phyloP scores from a whole-genome alignment of 2,888 invertebrate genomes.

The Camponotus fellah region DNA sequence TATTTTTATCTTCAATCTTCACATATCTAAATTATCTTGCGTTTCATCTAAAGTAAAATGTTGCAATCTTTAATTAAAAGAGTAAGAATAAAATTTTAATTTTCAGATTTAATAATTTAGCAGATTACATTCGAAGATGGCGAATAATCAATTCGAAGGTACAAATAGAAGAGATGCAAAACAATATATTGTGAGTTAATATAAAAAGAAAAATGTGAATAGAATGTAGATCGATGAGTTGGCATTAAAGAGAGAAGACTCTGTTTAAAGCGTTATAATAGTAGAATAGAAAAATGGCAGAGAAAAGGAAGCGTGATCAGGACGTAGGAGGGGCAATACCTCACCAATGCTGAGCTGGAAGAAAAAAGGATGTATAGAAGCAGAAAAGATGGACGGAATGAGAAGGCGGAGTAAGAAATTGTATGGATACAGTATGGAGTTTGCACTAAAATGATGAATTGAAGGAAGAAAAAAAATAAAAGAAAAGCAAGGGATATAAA shows the following conservation, averaged over 20 bases:
- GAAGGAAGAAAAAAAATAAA: conserved; percentile 42
- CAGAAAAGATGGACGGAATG: conserved; percentile 19
- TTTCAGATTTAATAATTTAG: too few relatives aligned
- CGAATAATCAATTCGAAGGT: background rate
- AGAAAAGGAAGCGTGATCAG: conserved; percentile 51
- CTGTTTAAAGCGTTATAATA: background rate
- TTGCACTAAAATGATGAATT: background rate
- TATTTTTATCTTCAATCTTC: background rate
- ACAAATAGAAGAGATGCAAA: background rate
- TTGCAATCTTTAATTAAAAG: too few relatives aligned
- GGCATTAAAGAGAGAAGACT: background rate
- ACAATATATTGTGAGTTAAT: background rate
- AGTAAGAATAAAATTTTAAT: background rate
- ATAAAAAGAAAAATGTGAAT: background rate
- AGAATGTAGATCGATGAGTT: conserved; percentile 8
- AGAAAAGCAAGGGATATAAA: conserved; percentile 11
- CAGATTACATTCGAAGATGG: background rate
- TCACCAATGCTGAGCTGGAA: conserved; percentile 33
- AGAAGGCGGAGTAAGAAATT: conserved; percentile 38
- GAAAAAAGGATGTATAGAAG: conserved; percentile 5
- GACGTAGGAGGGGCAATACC: conserved; percentile 42
- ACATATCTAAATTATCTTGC: background rate
- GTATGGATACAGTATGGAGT: background rate
- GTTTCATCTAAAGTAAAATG: background rate
- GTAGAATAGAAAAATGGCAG: conserved; percentile 42